Conservation (phyloP, 2,797 vertebrate genomes). For the Paedocypris micromegethes region DNA sequence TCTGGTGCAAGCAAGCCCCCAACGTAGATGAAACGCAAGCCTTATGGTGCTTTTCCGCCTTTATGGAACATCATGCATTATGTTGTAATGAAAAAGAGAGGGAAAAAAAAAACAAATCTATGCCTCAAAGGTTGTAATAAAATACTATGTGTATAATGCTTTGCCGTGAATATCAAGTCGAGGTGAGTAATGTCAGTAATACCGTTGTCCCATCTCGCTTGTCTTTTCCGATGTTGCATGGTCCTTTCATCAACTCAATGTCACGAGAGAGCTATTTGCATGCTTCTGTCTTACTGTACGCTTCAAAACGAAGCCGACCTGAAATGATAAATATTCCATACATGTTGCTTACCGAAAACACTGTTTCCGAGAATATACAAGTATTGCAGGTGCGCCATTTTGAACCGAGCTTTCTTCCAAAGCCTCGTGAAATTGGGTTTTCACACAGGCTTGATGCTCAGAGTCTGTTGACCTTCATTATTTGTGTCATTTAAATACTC, state of each 20-base stretch:
- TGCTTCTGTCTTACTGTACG: conserved; percentile 14
- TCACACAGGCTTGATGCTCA: conserved; percentile 7
- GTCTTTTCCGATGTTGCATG: conserved; percentile 32
- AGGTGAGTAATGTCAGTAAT: conserved; percentile 31
- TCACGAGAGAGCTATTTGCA: conserved; percentile 34
- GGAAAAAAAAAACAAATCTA: conserved; percentile 1
- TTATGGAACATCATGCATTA: conserved; percentile 26
- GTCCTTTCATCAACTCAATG: conserved; percentile 29
- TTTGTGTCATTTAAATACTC: conserved; percentile 30
- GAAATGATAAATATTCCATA: too few species aligned
- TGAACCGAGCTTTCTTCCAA: conserved; percentile 34
- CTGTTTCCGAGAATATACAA: too few species aligned
- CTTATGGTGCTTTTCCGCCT: conserved; percentile 29
- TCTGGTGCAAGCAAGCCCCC: conserved; percentile 19
- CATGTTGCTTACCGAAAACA: too few species aligned
- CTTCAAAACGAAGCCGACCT: conserved; percentile 12
- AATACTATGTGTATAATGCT: conserved; percentile 35
- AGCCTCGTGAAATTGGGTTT: conserved; percentile 39
- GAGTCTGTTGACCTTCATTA: conserved; percentile 40
- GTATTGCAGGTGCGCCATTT: conserved; percentile 9
- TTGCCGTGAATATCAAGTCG: conserved; percentile 17
- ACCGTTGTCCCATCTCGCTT: conserved; percentile 20
- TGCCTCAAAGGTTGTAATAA: conserved; percentile 35
- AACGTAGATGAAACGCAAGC: conserved; percentile 35
- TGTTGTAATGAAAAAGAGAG: conserved; percentile 14